These are phyloP conservation scores for Diphyllodes magnificus DNA, from an alignment of 2,113 vertebrate genomes.

Conservation along the genomic window DNA sequence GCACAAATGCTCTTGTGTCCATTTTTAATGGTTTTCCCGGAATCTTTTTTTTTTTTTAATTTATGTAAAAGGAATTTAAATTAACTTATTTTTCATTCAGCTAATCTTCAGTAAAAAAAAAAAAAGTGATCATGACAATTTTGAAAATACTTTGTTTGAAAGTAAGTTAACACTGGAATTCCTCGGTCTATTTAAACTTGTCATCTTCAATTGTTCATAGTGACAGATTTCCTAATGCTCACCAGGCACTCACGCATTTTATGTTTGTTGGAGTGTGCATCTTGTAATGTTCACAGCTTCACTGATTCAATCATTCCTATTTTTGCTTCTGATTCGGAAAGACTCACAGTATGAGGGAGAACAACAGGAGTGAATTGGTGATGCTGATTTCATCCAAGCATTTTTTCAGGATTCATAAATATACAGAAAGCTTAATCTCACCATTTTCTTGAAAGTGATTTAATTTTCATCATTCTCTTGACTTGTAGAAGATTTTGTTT, in stretches of 20 bases:
- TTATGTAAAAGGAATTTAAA: not conserved
- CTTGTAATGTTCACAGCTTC: slow-evolving; percentile 59
- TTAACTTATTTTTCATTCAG: not conserved
- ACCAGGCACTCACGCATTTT: slow-evolving; percentile 49
- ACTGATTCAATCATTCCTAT: slow-evolving; percentile 51
- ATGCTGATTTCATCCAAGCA: slow-evolving; percentile 1
- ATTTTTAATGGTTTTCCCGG: not conserved
- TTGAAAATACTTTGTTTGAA: slow-evolving; percentile 9
- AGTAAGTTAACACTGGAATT: slow-evolving; percentile 42
- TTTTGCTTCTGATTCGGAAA: slow-evolving; percentile 51
- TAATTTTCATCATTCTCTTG: not conserved
- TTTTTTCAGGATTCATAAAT: slow-evolving; percentile 24
- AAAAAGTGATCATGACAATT: not conserved
- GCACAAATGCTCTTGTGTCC: not conserved
- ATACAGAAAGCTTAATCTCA: not conserved
- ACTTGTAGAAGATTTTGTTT: not conserved
- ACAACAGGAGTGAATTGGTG: not conserved
- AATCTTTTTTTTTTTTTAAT: not conserved
- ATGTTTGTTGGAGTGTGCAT: slow-evolving; percentile 49
- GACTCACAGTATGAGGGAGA: slow-evolving; percentile 27
- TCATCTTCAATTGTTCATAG: slow-evolving; percentile 54
- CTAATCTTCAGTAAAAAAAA: not conserved
- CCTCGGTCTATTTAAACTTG: slow-evolving; percentile 49
- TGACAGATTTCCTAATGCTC: slow-evolving; percentile 59
- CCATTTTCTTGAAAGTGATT: not conserved